Evolutionary conservation across 2,888 invertebrate genomes (phyloP), one percentile per base, ranked within the genome.

Genomic region (Chymomyza fuscimana): DNA sequence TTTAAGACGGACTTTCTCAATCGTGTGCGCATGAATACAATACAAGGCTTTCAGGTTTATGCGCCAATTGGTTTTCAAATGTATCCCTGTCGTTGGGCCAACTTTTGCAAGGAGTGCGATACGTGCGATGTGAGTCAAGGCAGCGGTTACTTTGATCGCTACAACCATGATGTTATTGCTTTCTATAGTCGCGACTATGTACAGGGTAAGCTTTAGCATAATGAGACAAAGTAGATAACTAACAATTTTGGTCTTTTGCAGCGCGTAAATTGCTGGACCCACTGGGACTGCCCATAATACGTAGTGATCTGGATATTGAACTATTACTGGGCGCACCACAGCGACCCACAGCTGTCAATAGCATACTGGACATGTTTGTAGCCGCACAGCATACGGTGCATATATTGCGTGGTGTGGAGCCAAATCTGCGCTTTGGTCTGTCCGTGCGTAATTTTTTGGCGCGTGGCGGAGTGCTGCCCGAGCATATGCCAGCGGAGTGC

Each of bases 21-120:
- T 90, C 93, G 98, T 88, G 96, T 98, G 12, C 95, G 98, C 72
- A 98, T 99, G 97, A 99, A 98, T 92, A 98, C 98, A 3, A 97
- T 99, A 76, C 92, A 93, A 79, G 95, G 96, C 78, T 95, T 95
- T 92, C 98, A 98, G 93, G 95, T 98, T 85, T 99, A 96, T 93
- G 95, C 95, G 87, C 97, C 98, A n/a, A 95, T 97, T 78, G 96
- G 97, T 22, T 99, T 98, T 92, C 94, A 95, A 85, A 96, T 97
- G 89, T 98, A 95, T 93, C 94, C 97, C 87, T 92, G 92, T 72
- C 88, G 84, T 62, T 89, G 90, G 79, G 97, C 97, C 61, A 93
- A 94, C 84, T 93, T 95, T 78, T 93, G 92, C 72, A 92, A 93
- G 75, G 92, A 92, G 66, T 91, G 92, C 68, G 93, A 93, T 65